These are phyloP conservation scores for Drosophila fungiperda DNA, from an alignment of 2,888 invertebrate genomes.

Conservation along the genomic window DNA sequence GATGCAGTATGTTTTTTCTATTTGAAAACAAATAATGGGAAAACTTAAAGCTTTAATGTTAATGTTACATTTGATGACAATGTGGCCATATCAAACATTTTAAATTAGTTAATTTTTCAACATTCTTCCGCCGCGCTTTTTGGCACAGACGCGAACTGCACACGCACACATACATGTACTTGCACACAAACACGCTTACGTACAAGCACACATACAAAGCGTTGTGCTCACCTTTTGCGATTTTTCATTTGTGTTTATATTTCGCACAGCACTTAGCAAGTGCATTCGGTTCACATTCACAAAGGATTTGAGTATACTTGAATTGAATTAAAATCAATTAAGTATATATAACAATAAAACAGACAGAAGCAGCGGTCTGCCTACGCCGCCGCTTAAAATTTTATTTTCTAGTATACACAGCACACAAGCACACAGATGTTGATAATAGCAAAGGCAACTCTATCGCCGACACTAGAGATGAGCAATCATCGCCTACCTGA, in stretches of 20 bases:
- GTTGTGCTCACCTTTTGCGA: constrained; percentile 54
- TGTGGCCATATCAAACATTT: constrained; percentile 1
- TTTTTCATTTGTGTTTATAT: constrained; percentile 39
- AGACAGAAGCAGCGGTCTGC: constrained; percentile 28
- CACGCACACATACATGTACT: constrained; percentile 18
- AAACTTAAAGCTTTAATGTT: background rate
- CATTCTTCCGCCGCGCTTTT: constrained; percentile 58
- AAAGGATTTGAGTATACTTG: constrained; percentile 14
- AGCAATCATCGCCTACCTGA: background rate
- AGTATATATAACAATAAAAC: constrained; percentile 3
- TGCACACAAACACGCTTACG: background rate
- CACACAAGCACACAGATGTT: constrained; percentile 59
- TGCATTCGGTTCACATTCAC: constrained; percentile 5
- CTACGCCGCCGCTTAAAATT: constrained; percentile 72
- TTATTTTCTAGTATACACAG: constrained; percentile 75
- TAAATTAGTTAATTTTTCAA: constrained; percentile 41
- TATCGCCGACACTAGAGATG: constrained; percentile 52
- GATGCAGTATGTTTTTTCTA: background rate
- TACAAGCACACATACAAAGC: constrained; percentile 19
- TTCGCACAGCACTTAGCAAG: constrained; percentile 9
- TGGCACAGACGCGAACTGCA: constrained; percentile 53
- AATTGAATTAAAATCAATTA: constrained; percentile 14
- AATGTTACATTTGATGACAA: background rate
- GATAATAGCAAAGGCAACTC: constrained; percentile 45
- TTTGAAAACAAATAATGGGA: background rate